Evolutionary conservation across 2,797 vertebrate genomes (phyloP).

Genomic region (Aldrovandia affinis): DNA sequence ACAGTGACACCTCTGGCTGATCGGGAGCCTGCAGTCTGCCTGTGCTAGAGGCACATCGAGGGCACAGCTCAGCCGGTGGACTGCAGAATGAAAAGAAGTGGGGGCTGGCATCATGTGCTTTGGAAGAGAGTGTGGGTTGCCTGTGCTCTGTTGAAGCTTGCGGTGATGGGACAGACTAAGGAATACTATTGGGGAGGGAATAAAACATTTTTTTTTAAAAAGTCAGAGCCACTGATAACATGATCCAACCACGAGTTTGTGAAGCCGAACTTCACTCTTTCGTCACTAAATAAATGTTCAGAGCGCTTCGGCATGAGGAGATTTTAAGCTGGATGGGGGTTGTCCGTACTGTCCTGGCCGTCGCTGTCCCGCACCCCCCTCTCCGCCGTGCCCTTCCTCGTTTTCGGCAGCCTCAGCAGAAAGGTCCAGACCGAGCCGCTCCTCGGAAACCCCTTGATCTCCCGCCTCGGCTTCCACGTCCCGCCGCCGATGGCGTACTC

Average conservation of each 20-base stretch:
- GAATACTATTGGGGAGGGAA: not conserved
- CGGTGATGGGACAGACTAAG: not conserved
- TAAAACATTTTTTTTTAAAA: not conserved
- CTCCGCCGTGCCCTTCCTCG: not conserved
- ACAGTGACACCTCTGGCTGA: not conserved
- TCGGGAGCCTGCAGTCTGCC: not conserved
- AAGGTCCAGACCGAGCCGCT: constrained; percentile 91
- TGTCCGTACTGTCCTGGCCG: not conserved
- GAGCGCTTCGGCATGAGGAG: not conserved
- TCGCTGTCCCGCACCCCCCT: not conserved
- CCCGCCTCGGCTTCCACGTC: constrained; percentile 83
- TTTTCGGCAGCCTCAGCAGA: constrained; percentile 83
- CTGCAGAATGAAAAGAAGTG: not conserved
- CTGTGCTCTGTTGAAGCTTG: not conserved
- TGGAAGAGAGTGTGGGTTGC: not conserved
- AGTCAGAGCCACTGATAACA: not conserved
- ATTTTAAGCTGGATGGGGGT: not conserved
- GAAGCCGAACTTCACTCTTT: not conserved
- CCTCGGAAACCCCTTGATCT: constrained; percentile 88
- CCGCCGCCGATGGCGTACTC: constrained; percentile 79
- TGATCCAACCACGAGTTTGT: not conserved
- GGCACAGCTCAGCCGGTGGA: not conserved
- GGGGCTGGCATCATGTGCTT: not conserved
- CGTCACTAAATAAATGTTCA: not conserved
- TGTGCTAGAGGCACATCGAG: not conserved